Conservation (phyloP, 2,888 invertebrate species). For the Strigamia maritima region DNA sequence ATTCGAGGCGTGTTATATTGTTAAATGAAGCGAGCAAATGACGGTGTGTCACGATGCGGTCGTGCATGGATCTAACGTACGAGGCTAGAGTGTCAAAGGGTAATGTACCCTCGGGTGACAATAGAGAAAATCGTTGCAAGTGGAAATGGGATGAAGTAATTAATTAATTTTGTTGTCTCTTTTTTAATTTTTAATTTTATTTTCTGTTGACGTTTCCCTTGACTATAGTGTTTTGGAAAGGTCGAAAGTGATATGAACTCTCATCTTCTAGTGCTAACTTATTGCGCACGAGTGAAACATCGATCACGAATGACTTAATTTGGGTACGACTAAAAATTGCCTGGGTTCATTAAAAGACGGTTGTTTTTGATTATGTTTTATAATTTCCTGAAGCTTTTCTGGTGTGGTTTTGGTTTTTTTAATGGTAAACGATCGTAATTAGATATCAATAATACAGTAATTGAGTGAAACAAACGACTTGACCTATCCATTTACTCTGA, state of each 20-base stretch:
- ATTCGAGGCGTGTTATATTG: conserved; percentile 7
- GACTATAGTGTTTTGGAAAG: background rate
- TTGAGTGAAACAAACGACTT: background rate
- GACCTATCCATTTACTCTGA: background rate
- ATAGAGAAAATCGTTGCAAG: background rate
- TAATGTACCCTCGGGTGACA: background rate
- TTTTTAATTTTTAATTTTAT: background rate
- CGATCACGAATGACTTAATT: conserved; percentile 2
- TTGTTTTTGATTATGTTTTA: background rate
- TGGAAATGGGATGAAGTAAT: background rate
- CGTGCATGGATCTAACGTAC: conserved; percentile 14
- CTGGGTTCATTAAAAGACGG: background rate
- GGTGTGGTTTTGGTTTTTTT: too few relatives aligned
- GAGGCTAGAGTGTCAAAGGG: conserved; percentile 11
- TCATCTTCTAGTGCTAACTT: background rate
- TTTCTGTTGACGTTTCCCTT: background rate
- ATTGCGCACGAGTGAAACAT: background rate
- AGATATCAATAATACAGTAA: too few relatives aligned
- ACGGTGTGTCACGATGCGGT: conserved; percentile 1
- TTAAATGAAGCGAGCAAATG: conserved; percentile 15
- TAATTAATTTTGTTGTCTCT: background rate
- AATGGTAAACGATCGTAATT: too few relatives aligned
- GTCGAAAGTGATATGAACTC: background rate
- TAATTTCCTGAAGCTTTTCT: background rate
- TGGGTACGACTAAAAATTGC: background rate